phyloP scores from a whole-genome alignment of 2,888 invertebrate genomes.

The Eupithecia pulchellata region DNA sequence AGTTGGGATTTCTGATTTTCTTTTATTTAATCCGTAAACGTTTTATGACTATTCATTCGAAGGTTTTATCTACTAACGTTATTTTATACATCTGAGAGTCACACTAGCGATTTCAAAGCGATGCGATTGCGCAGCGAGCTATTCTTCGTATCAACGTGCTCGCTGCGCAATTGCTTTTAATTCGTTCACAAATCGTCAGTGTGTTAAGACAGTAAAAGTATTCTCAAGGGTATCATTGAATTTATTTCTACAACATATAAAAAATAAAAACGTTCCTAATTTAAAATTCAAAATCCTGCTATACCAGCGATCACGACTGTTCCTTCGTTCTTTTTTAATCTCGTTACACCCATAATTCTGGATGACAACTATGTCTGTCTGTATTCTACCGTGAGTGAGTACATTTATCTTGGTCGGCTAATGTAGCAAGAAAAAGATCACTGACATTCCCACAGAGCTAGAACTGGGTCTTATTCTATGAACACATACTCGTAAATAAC shows the following conservation, averaged over 20 bases:
- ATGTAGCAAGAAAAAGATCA: conserved; percentile 75
- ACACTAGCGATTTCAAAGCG: no score
- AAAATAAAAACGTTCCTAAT: conserved; percentile 15
- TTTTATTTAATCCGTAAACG: neutral
- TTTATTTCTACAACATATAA: conserved; percentile 4
- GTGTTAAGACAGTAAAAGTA: no score
- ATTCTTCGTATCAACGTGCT: no score
- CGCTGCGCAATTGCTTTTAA: no score
- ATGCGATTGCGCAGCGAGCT: no score
- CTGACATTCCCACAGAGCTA: conserved; percentile 75
- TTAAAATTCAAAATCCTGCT: conserved; percentile 25
- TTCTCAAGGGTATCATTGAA: neutral
- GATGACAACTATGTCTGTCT: conserved; percentile 47
- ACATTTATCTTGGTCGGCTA: conserved; percentile 56
- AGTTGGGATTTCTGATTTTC: neutral
- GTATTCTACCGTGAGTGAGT: conserved; percentile 53
- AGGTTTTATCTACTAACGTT: neutral
- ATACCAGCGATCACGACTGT: conserved; percentile 19
- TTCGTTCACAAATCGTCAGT: no score
- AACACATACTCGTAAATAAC: neutral
- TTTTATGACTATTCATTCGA: neutral
- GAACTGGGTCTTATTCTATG: conserved; percentile 25
- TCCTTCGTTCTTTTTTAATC: conserved; percentile 14
- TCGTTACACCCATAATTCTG: conserved; percentile 12
- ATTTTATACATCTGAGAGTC: no score